phyloP scores from a whole-genome alignment of 2,888 invertebrate genomes.

The Agonopterix arenella region DNA sequence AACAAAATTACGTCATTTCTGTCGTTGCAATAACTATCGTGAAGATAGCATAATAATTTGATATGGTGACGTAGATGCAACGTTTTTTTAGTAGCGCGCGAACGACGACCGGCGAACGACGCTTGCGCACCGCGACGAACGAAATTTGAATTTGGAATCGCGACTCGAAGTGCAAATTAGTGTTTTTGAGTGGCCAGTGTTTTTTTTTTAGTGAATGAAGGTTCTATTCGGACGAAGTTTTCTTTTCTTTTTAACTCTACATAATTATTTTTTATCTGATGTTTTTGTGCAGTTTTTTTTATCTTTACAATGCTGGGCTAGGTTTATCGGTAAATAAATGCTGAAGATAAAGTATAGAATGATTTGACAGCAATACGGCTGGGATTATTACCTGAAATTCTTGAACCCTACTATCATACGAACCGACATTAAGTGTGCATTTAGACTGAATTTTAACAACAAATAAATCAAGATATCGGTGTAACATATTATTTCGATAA shows the following conservation, averaged over 20 bases:
- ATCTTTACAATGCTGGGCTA: slow-evolving; percentile 17
- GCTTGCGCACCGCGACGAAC: slow-evolving; percentile 33
- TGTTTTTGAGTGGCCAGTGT: slow-evolving; percentile 43
- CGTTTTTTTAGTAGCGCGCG: slow-evolving; percentile 56
- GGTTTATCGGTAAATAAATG: slow-evolving; percentile 27
- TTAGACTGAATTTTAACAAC: too few species aligned
- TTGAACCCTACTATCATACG: too few species aligned
- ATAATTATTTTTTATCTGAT: slow-evolving; percentile 1
- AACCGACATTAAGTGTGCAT: too few species aligned
- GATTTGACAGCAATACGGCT: too few species aligned
- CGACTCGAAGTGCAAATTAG: slow-evolving; percentile 37
- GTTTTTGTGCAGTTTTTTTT: slow-evolving; percentile 10
- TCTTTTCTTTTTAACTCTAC: not conserved
- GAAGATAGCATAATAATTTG: slow-evolving; percentile 38
- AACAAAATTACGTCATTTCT: not conserved
- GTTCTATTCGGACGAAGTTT: slow-evolving; percentile 14
- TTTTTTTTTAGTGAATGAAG: slow-evolving; percentile 23
- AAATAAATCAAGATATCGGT: too few species aligned
- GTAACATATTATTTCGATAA: too few species aligned
- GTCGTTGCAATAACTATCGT: not conserved
- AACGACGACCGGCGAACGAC: slow-evolving; percentile 54
- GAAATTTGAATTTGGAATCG: slow-evolving; percentile 36
- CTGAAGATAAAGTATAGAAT: slow-evolving; percentile 15
- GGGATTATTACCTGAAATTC: too few species aligned
- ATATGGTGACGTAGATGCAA: slow-evolving; percentile 38